A percentile compares a stretch with the other conserved stretches of the same genome.
Conservation (phyloP, 2,888 invertebrate species). For the Merodon equestris region DNA sequence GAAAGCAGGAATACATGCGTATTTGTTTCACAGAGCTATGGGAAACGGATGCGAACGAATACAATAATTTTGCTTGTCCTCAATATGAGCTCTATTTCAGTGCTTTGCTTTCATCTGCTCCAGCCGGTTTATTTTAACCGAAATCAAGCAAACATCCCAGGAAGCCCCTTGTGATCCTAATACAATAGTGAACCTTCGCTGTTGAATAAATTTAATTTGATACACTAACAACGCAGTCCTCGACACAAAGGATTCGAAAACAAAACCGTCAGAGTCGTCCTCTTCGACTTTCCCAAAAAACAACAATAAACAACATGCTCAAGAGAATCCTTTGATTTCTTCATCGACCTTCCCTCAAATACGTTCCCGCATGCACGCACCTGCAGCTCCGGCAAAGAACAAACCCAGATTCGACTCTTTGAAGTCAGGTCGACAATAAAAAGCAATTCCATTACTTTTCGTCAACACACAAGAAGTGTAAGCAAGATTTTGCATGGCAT, state of each 20-base stretch:
- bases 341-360: background rate
- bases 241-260: background rate
- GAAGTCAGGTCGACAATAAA: slow-evolving; percentile 14
- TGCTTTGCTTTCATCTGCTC: too few relatives aligned
- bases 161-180: too few relatives aligned
- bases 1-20: too few relatives aligned
- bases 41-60: too few relatives aligned
- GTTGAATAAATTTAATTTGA: background rate
- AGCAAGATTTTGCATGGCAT: background rate
- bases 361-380: slow-evolving; percentile 3
- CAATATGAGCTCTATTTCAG: too few relatives aligned
- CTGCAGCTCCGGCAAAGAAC: too few relatives aligned
- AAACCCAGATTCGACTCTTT: slow-evolving; percentile 5
- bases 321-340: slow-evolving; percentile 17
- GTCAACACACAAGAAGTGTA: slow-evolving; percentile 1
- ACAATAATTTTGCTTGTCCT: too few relatives aligned
- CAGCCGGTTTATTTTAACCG: too few relatives aligned
- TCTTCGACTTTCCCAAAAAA: slow-evolving; percentile 4
- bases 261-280: background rate
- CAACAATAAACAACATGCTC: background rate
- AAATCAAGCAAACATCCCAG: too few relatives aligned
- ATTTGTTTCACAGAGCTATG: too few relatives aligned
- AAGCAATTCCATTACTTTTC: slow-evolving; percentile 25
- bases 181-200: background rate
- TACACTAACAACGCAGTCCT: too few relatives aligned